Evolutionary conservation across 2,113 vertebrate species (phyloP).

Genomic region (Triplophysa rosa): DNA sequence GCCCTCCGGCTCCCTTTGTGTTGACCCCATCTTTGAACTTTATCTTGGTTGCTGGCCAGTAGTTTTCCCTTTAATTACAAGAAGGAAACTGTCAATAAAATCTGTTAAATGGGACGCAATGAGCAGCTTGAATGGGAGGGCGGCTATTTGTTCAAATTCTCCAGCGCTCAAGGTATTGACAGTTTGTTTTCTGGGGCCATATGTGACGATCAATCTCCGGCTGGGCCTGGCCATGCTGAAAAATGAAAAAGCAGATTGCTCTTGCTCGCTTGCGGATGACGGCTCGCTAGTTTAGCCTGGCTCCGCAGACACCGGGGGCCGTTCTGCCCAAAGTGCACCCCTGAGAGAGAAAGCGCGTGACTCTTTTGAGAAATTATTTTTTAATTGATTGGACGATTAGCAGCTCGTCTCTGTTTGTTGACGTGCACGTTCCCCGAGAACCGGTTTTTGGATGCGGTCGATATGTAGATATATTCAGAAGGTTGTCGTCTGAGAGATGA

Average conservation of each 20-base stretch:
- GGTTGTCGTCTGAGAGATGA: not conserved
- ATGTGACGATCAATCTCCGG: conserved; percentile 94
- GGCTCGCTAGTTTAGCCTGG: conserved; percentile 80
- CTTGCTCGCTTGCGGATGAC: conserved; percentile 86
- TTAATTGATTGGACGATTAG: conserved; percentile 96
- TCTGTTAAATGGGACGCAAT: conserved; percentile 98
- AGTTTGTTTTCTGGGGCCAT: conserved; percentile 94
- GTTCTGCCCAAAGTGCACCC: conserved; percentile 87
- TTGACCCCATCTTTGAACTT: conserved; percentile 99
- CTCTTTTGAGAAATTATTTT: conserved; percentile 89
- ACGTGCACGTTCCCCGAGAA: conserved; percentile 74
- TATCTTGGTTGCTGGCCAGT: conserved; percentile 99
- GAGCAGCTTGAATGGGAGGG: conserved; percentile 89
- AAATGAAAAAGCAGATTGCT: conserved; percentile 90
- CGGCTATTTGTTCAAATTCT: conserved; percentile 96
- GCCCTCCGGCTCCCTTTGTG: conserved; percentile 89
- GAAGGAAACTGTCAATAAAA: conserved; percentile 99
- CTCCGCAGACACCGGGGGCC: conserved; percentile 77
- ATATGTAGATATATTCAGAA: conserved; percentile 46
- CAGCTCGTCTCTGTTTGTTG: conserved; percentile 85
- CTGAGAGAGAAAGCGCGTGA: conserved; percentile 77
- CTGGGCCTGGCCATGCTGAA: conserved; percentile 91
- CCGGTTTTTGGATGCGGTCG: conserved; percentile 71
- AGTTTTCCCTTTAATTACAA: conserved; percentile 99
- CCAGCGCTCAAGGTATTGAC: conserved; percentile 93